Evolutionary conservation across 2,113 vertebrate species (phyloP), one percentile per base, ranked within the genome.

Genomic region (Mellivora capensis): DNA sequence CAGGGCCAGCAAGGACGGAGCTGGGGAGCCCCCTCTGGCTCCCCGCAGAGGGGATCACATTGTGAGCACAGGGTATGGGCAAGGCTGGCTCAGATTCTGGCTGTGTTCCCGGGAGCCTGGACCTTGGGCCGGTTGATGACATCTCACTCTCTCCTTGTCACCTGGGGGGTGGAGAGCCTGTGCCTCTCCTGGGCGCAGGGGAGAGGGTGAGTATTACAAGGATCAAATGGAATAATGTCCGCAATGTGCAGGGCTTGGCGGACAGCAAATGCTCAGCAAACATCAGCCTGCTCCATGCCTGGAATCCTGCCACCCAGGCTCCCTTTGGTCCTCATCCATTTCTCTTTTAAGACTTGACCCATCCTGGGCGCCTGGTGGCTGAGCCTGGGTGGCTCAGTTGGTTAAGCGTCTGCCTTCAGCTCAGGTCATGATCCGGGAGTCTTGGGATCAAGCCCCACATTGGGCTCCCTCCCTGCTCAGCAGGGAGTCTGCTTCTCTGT

Each of bases 31-130:
- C 59, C 25, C 44, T 69, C 13, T 17, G 57, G 31, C 0, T 0
- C 49, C 44, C 17, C 1, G 18, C 14, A 17, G 52, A 69, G 79
- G 1, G 34, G 37, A 49, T 42, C 2, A 3, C 59, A 42, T 29
- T 13, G 0, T 1, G 21, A 62, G 17, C 0, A 0, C 42, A 1
- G 44, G 6, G 18, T 2, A 11, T 0, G 17, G 44, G 12, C 6
- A n/a, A 42, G 5, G 25, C 54, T 2, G 15, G 52, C 76, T 18
- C 61, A 42, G 42, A 14, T 6, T 21, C 31, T 31, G 20, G n/a
- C 64, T 76, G 57, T 57, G 31, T 17, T 54, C 9, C 17, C 7
- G 0, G 6, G 47, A 59, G 29, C 34, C 7, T 12, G 29, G 89
- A 34, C 59, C 42, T 37, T 11, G 42, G 42, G 12, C 59, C 8